Conservation (phyloP, 92 coral and sea anemone genomes). For the Palythoa caribaeorum region DNA sequence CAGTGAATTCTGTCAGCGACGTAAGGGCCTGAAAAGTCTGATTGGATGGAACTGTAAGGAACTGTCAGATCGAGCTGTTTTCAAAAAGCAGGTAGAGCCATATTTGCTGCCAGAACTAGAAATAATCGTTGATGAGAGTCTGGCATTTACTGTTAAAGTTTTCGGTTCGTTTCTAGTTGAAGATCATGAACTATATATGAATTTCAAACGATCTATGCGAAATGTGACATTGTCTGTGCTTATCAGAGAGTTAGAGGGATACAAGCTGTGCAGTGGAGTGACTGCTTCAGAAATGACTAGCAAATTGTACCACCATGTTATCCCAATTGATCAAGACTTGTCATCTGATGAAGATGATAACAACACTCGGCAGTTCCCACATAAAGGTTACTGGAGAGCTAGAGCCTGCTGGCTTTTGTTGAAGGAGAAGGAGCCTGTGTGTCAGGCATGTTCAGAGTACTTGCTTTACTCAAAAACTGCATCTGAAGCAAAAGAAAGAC, state of each 20-base stretch:
- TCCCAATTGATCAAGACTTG: conserved; percentile 55
- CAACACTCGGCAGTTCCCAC: conserved; percentile 24
- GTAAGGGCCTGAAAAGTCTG: conserved; percentile 33
- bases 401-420: conserved; percentile 23
- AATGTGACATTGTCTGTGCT: conserved; percentile 57
- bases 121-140: conserved; percentile 51
- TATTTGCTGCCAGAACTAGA: conserved; percentile 57
- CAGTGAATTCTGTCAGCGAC: neutral
- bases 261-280: conserved; percentile 42
- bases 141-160: conserved; percentile 63
- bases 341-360: conserved; percentile 9
- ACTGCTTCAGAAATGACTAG: conserved; percentile 35
- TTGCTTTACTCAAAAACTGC: neutral
- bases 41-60: conserved; percentile 51
- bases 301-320: conserved; percentile 64
- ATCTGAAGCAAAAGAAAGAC: conserved; percentile 15
- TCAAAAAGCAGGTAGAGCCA: conserved; percentile 41
- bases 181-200: conserved; percentile 57
- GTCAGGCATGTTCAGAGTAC: conserved; percentile 35
- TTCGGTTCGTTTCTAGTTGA: conserved; percentile 62
- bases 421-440: conserved; percentile 17
- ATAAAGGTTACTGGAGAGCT: conserved; percentile 37
- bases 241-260: conserved; percentile 42
- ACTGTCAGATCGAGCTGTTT: conserved; percentile 47
- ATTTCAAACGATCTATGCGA: conserved; percentile 53